Percentiles rank a stretch among this genome's conserved stretches.
These are phyloP conservation scores for Netelia fuscicornis DNA, from an alignment of 2,888 invertebrate species.

Conservation along the genomic window DNA sequence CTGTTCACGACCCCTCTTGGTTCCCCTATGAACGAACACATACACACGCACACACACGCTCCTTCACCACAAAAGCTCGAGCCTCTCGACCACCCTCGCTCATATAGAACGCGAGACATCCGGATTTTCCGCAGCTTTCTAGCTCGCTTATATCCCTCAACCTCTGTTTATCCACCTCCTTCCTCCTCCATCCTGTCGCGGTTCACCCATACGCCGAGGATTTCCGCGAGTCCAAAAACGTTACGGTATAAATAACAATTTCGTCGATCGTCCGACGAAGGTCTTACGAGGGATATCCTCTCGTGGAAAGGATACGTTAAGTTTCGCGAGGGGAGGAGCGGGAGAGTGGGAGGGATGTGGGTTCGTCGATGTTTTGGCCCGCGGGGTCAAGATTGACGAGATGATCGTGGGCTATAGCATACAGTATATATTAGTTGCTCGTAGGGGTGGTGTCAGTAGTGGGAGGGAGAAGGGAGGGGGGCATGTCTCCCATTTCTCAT, in stretches of 20 bases:
- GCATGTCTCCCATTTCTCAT: slow-evolving; percentile 27
- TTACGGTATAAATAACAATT: slow-evolving; percentile 65
- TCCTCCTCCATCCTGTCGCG: not conserved
- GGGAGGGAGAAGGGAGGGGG: not conserved
- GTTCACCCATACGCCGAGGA: slow-evolving; percentile 32
- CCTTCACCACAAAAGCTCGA: not conserved
- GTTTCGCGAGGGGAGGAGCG: slow-evolving; percentile 35
- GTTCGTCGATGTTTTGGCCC: slow-evolving; percentile 44
- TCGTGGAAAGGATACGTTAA: slow-evolving; percentile 41
- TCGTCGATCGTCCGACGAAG: slow-evolving; percentile 57
- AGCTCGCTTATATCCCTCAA: slow-evolving; percentile 1
- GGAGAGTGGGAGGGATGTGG: not conserved
- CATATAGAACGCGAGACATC: slow-evolving; percentile 2
- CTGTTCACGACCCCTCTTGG: slow-evolving; percentile 1
- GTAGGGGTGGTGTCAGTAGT: slow-evolving; percentile 23
- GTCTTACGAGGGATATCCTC: slow-evolving; percentile 55
- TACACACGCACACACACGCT: not conserved
- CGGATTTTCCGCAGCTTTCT: slow-evolving; percentile 48
- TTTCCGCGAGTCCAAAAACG: slow-evolving; percentile 47
- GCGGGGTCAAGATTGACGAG: slow-evolving; percentile 66
- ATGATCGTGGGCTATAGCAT: slow-evolving; percentile 51
- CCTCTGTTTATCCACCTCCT: not conserved
- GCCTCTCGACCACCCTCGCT: not conserved
- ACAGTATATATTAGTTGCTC: not conserved
- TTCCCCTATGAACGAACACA: slow-evolving; percentile 14